These are phyloP conservation scores for Apostichopus leukothele DNA, from an alignment of 53 echinoderm and acorn worm genomes.

Conservation along the genomic window DNA sequence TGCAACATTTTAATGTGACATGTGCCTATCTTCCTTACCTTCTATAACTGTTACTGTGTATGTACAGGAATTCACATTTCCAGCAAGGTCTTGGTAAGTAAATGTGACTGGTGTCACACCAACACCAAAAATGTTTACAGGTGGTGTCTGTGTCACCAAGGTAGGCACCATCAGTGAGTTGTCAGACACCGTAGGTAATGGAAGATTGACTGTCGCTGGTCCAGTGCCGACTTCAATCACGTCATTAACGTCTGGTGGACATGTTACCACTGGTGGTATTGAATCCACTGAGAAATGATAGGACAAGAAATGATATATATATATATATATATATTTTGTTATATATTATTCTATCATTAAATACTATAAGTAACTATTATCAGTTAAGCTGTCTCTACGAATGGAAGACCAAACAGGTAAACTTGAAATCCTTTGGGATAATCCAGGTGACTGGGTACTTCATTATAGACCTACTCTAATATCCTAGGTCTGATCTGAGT, in stretches of 20 bases:
- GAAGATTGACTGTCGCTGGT: not conserved
- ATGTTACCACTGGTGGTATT: slow-evolving; percentile 17
- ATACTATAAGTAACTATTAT: no score
- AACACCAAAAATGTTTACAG: slow-evolving; percentile 8
- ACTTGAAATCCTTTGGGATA: no score
- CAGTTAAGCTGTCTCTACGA: no score
- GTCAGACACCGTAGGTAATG: not conserved
- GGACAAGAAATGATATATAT: not conserved
- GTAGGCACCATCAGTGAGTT: slow-evolving; percentile 4
- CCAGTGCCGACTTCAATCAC: slow-evolving; percentile 40
- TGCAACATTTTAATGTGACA: no score
- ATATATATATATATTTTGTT: no score
- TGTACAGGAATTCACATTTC: slow-evolving; percentile 47
- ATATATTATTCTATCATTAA: not conserved
- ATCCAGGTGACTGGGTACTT: no score
- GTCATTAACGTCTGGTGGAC: not conserved
- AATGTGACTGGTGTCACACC: slow-evolving; percentile 41
- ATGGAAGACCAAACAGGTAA: no score
- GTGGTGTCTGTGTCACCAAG: not conserved
- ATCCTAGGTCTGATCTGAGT: no score
- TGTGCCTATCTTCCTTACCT: not conserved
- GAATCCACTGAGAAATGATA: slow-evolving; percentile 21
- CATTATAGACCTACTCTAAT: no score
- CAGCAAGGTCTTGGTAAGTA: slow-evolving; percentile 43
- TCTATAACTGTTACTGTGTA: slow-evolving; percentile 49